Base-by-base conservation (phyloP, 2,888 invertebrate species). In the Stictocephala bisonia region DNA sequence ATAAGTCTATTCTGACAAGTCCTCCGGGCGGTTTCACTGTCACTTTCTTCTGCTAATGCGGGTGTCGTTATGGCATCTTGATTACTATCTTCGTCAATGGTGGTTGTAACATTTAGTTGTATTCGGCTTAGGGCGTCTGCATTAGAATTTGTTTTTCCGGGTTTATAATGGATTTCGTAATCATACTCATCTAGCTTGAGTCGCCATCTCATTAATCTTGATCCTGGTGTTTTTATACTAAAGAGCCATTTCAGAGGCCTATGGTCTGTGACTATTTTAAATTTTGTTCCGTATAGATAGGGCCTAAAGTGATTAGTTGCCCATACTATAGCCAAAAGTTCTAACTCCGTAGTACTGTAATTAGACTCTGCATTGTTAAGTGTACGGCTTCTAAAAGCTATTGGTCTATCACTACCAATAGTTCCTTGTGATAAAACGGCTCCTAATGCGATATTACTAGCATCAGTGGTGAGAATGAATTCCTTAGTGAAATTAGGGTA, bases 211-310 rank as follows among this genome's bases (percentile, higher is more conserved):
- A 48, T 48, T n/a, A 66, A 7, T 18, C 50, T 44, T 1, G 29
- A 29, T 6, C 29, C 15, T 9, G 50, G 68, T 3, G 11, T 31
- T 29, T 68, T 68, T 11, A 29, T 4, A 20, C 20, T 29, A 3
- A 71, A 71, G 1, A 58, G 15, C 26, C 44, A 71, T 27, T 58
- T 56, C 1, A 56, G 22, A 20, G 56, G 24, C 9, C 27, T 24
- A 41, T 71, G 58, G 41, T 71, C 71, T 1, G 71, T 58, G 4
- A 58, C 15, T n/a, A 71, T 20, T 27, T 41, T 40, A 24, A 71
- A 58, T 26, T 41, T 22, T 53, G 1, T 58, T 15, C 58, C 71
- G 22, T 44, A 58, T 2, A 71, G 0, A 18, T 58, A 71, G 1
- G 44, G 44, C 18, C 58, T 35, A 20, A 58, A 71, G 26, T 44